Percentiles rank a stretch among this genome's conserved stretches.
These are phyloP conservation scores for Sarcoramphus papa DNA, from an alignment of 2,797 vertebrate genomes.

Conservation along the genomic window DNA sequence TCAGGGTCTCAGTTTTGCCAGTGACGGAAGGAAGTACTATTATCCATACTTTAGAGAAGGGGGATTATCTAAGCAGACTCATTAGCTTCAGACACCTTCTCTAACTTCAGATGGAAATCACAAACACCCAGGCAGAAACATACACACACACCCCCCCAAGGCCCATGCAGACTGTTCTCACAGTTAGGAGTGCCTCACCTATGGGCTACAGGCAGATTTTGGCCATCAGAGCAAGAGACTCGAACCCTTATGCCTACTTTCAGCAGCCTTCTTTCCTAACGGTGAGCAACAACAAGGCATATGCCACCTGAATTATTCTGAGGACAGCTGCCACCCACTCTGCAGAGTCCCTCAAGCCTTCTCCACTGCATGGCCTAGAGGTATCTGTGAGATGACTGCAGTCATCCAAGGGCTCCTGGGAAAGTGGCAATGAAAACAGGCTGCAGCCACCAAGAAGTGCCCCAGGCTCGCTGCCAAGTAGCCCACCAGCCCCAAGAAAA, in stretches of 20 bases:
- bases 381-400: background rate
- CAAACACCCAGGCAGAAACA: background rate
- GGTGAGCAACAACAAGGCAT: background rate
- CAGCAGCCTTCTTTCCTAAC: background rate
- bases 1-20: background rate
- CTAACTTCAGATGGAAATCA: background rate
- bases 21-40: background rate
- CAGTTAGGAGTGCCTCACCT: background rate
- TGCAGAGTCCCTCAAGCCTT: background rate
- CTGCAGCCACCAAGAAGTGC: background rate
- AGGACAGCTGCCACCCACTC: background rate
- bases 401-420: background rate
- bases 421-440: background rate
- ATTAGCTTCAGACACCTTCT: background rate
- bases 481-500: background rate
- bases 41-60: background rate
- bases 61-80: background rate
- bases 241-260: background rate
- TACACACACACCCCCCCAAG: rapidly evolving
- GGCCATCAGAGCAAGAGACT: background rate
- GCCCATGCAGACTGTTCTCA: background rate
- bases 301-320: background rate
- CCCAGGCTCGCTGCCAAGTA: background rate
- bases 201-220: background rate
- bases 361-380: background rate